Evolutionary conservation across 2,797 vertebrate species (phyloP).

Genomic region (Periophthalmus magnuspinnatus): DNA sequence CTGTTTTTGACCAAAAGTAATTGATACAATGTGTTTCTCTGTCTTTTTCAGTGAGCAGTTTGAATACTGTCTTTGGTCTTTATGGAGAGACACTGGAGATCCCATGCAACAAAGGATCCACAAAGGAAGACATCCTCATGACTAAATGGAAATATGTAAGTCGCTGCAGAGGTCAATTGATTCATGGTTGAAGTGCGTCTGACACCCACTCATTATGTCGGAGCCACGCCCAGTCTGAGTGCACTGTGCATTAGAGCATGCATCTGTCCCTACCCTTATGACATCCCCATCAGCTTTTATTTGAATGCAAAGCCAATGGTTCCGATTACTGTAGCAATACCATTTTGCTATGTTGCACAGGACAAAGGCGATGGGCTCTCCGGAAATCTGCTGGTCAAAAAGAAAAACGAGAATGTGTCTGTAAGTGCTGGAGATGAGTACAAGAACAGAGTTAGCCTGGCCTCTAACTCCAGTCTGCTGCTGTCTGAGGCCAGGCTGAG

Average conservation of each 20-base stretch:
- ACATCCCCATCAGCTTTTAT: slow-evolving; percentile 32
- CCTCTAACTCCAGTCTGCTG: slow-evolving; percentile 58
- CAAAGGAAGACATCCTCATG: slow-evolving; percentile 40
- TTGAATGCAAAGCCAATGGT: slow-evolving; percentile 31
- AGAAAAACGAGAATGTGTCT: slow-evolving; percentile 10
- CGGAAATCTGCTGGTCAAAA: slow-evolving; percentile 65
- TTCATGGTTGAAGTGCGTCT: slow-evolving; percentile 44
- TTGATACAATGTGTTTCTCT: slow-evolving; percentile 21
- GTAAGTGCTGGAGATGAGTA: slow-evolving; percentile 52
- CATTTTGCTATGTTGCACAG: slow-evolving; percentile 51
- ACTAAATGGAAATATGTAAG: slow-evolving; percentile 83
- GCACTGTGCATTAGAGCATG: slow-evolving; percentile 45
- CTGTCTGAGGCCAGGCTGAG: slow-evolving; percentile 59
- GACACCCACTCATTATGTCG: slow-evolving; percentile 57
- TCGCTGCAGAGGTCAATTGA: slow-evolving; percentile 53
- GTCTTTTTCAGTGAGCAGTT: slow-evolving; percentile 53
- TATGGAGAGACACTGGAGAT: slow-evolving; percentile 72
- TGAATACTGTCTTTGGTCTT: slow-evolving; percentile 50
- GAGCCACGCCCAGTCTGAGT: slow-evolving; percentile 66
- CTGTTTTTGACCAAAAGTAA: slow-evolving; percentile 37
- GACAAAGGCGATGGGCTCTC: slow-evolving; percentile 47
- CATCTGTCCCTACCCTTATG: slow-evolving; percentile 48
- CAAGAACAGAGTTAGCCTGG: slow-evolving; percentile 64
- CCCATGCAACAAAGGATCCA: slow-evolving; percentile 63
- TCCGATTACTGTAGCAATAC: slow-evolving; percentile 21